Evolutionary conservation across 1,140 invertebrate species (phyloP).

Genomic region (Pissodes strobi): DNA sequence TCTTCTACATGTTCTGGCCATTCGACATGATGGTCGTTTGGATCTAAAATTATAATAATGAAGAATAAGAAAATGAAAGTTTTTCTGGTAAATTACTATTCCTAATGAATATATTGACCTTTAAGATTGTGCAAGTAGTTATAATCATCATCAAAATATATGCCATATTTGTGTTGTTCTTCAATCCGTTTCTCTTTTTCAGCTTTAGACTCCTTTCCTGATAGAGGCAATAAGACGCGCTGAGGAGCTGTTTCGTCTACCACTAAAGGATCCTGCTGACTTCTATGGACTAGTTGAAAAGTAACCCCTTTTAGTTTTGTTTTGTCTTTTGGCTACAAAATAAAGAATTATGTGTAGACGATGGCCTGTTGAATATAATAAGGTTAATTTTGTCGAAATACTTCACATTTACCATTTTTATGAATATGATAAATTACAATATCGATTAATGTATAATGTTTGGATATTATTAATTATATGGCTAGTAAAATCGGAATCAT

Average conservation of each 20-base stretch:
- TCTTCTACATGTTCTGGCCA: conserved; percentile 54
- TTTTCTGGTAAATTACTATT: background rate
- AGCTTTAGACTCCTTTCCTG: conserved; percentile 48
- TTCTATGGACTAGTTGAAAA: conserved; percentile 89
- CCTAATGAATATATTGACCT: conserved; percentile 15
- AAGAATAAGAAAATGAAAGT: background rate
- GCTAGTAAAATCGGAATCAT: no score
- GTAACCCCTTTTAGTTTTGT: conserved; percentile 90
- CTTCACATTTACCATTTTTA: no score
- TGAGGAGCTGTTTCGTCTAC: conserved; percentile 88
- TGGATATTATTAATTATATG: no score
- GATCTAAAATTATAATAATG: conserved; percentile 55
- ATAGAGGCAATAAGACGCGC: conserved; percentile 74
- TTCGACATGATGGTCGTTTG: conserved; percentile 57
- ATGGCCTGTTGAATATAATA: no score
- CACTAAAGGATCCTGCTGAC: conserved; percentile 87
- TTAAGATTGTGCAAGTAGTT: conserved; percentile 93
- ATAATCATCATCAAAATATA: conserved; percentile 95
- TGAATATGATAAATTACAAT: no score
- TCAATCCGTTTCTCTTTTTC: conserved; percentile 60
- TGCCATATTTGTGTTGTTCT: conserved; percentile 88
- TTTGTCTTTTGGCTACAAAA: conserved; percentile 58
- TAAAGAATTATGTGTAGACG: no score
- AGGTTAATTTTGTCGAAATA: no score
- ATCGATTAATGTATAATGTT: no score